These are phyloP conservation scores for Podarcis lilfordi DNA, from an alignment of 2,797 vertebrate species.

Conservation along the genomic window DNA sequence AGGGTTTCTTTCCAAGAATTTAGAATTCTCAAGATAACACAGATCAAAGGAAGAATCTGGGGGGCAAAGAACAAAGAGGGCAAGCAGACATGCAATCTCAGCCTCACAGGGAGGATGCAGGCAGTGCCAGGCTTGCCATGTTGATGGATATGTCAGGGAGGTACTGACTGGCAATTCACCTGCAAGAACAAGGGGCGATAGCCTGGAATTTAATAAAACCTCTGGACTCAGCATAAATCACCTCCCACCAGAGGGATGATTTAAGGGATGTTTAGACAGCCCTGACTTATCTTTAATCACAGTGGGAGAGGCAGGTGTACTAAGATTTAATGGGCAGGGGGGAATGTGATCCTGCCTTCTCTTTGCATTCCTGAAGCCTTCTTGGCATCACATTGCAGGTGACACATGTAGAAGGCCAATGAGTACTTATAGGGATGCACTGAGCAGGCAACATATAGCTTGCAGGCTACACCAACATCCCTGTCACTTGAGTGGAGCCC, in stretches of 20 bases:
- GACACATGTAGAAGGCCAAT: background rate
- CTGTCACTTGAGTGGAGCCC: background rate
- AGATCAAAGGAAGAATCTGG: constrained; percentile 13
- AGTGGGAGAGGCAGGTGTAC: background rate
- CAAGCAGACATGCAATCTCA: background rate
- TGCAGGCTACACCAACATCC: background rate
- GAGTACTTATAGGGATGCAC: background rate
- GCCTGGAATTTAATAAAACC: constrained; percentile 7
- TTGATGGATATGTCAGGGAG: background rate
- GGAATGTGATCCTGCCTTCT: background rate
- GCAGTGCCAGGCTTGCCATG: background rate
- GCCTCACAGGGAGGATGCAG: background rate
- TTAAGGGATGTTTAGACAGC: constrained; percentile 8
- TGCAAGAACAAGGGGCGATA: background rate
- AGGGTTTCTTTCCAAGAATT: background rate
- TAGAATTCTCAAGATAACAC: background rate
- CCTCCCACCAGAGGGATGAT: background rate
- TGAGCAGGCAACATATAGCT: background rate
- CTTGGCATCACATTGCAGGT: background rate
- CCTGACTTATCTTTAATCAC: background rate
- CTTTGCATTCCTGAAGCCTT: background rate
- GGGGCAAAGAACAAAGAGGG: background rate
- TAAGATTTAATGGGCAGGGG: constrained; percentile 20
- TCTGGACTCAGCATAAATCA: background rate
- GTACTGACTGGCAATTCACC: background rate